Evolutionary conservation across 1,140 invertebrate genomes (phyloP).

Genomic region (Trichonephila clavata): DNA sequence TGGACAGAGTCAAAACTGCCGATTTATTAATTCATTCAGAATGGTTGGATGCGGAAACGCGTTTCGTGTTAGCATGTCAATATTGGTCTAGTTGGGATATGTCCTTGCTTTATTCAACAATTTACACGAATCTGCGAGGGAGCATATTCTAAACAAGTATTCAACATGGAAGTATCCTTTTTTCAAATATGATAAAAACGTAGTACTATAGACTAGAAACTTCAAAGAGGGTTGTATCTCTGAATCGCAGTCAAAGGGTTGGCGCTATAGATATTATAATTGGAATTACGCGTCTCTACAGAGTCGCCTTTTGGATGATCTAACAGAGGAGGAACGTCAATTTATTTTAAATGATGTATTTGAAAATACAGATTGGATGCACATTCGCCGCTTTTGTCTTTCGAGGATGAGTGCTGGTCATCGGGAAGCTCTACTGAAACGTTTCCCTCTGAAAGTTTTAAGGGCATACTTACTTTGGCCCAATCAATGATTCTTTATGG

Average conservation of each 20-base stretch:
- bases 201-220: background rate
- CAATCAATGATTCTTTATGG: background rate
- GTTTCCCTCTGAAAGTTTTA: background rate
- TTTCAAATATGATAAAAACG: rapidly evolving
- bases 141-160: background rate
- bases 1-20: background rate
- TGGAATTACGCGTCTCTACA: background rate
- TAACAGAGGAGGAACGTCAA: background rate
- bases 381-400: background rate
- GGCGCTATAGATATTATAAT: background rate
- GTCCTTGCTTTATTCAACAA: background rate
- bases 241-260: background rate
- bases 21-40: background rate
- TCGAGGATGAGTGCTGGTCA: background rate
- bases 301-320: background rate
- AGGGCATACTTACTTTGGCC: background rate
- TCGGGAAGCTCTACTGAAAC: background rate
- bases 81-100: background rate
- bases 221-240: too few relatives aligned
- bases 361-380: background rate
- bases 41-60: background rate
- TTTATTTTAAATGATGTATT: background rate
- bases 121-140: background rate
- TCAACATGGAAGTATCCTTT: background rate
- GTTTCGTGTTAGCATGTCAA: background rate